Base-by-base conservation (phyloP, 2,113 vertebrate species). In the Cromileptes altivelis region DNA sequence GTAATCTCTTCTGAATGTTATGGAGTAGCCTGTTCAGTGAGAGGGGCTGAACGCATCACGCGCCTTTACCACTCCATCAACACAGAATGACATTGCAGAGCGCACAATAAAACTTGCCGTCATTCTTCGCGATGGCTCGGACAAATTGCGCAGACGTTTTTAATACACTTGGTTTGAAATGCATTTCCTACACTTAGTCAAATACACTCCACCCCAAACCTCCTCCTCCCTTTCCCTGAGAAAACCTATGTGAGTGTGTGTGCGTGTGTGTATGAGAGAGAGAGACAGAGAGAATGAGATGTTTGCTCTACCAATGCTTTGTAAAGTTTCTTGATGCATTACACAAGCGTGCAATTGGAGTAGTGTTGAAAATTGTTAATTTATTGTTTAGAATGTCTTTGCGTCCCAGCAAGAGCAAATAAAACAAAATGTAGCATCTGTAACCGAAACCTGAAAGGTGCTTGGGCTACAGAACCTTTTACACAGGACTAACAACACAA, bases 341-440 rank as follows among this genome's bases (percentile, higher is more conserved):
- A 88, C 77, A 87, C 56, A 77, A 78, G 89, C 69, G 85, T 93
- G 91, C 85, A 92, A 93, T 92, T 93, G 88, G 90, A 91, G 87
- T 84, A 90, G 91, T 84, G 85, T 91, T 91, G 62, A 85, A 84
- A 87, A 85, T 76, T 53, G 78, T 94, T 92, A 88, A 93, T 90
- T 95, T 94, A 93, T 93, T 90, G 85, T 94, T 92, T 90, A 91
- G 94, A 96, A 95, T 92, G 94, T 94, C 88, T 94, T 92, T 92
- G 89, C 82, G 17, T 93, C 89, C 81, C 75, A 90, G 80, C 73
- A 88, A 91, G 80, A 94, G 90, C 85, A 89, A 93, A 90, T 88
- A 81, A 92, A 84, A 93, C 63, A 85, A 90, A 91, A 95, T 93
- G 93, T 94, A 95, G 94, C 93, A 93, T 85, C 86, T 94, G 93